Conservation (phyloP, 2,797 vertebrate species). For the Squalus acanthias region DNA sequence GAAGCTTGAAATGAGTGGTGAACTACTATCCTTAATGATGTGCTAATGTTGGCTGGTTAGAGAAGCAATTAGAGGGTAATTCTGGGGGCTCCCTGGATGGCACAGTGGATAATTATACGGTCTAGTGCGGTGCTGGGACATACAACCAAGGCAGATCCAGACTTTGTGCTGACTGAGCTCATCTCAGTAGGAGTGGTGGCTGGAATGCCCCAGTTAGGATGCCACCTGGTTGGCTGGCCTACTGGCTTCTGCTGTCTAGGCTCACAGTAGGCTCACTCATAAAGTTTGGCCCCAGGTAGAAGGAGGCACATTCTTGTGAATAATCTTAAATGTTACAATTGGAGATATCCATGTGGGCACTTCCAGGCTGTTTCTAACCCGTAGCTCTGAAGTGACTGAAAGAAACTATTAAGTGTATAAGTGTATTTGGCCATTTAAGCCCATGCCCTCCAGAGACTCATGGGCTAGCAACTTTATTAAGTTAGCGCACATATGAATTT, state of each 20-base stretch:
- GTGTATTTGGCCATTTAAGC: neutral
- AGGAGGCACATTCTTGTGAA: neutral
- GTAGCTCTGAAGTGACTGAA: neutral
- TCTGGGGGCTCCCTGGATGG: neutral
- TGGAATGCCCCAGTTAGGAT: neutral
- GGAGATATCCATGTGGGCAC: neutral
- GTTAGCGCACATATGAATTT: neutral
- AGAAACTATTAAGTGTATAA: neutral
- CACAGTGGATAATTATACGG: neutral
- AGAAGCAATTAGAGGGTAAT: neutral
- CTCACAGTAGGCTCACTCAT: neutral
- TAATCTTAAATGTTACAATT: neutral
- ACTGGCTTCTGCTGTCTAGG: neutral
- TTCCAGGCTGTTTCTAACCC: neutral
- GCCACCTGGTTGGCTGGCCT: neutral
- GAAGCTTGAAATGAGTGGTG: neutral
- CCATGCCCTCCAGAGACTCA: neutral
- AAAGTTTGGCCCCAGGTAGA: too few species aligned
- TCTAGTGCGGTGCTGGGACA: neutral
- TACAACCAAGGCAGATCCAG: neutral
- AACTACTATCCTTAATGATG: neutral
- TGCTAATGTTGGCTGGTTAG: neutral
- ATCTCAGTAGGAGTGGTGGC: neutral
- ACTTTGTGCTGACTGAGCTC: neutral
- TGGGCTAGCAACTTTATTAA: neutral